Conservation (phyloP, 2,797 vertebrate species). For the Acanthiza pusilla region DNA sequence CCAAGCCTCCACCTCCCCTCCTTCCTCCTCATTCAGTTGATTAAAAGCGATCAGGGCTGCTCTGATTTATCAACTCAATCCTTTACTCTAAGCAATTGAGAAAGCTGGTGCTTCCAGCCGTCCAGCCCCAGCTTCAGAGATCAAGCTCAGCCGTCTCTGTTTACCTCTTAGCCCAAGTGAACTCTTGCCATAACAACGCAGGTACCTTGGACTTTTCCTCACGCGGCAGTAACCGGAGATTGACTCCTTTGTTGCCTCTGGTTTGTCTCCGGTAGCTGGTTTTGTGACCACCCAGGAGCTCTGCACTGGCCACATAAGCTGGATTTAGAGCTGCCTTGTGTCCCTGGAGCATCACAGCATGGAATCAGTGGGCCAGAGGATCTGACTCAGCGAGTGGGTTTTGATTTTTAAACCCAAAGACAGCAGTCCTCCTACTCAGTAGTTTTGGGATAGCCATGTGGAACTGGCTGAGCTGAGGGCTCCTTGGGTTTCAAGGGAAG, state of each 20-base stretch:
- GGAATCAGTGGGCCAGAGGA: neutral
- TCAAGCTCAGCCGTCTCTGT: neutral
- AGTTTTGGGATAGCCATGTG: neutral
- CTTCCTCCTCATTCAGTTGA: slow-evolving; percentile 22
- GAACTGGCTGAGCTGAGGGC: neutral
- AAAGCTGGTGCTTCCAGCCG: neutral
- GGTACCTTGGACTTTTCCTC: neutral
- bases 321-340: neutral
- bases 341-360: neutral
- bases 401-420: neutral
- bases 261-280: neutral
- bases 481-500: neutral
- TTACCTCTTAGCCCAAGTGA: neutral
- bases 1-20: neutral
- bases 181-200: neutral
- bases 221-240: neutral
- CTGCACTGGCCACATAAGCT: accelerated
- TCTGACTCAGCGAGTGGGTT: neutral
- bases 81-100: neutral
- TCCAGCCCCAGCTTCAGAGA: neutral
- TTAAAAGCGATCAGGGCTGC: slow-evolving; percentile 51
- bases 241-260: neutral
- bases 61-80: slow-evolving; percentile 33
- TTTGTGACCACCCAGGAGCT: neutral
- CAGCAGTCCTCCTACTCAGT: neutral